These are phyloP conservation scores for Spheniscus humboldti DNA, from an alignment of 2,797 vertebrate genomes.

Conservation along the genomic window DNA sequence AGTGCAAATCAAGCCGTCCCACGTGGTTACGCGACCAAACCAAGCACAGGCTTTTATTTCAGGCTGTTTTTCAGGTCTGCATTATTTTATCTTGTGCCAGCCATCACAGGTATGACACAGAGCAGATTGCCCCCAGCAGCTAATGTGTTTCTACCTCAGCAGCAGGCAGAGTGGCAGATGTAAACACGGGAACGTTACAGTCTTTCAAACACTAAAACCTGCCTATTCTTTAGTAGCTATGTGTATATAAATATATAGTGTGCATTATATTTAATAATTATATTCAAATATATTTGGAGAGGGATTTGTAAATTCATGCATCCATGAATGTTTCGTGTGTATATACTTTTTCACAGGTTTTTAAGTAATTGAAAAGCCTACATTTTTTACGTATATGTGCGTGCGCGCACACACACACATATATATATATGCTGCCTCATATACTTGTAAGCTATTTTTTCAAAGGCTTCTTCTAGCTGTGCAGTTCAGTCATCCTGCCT, in stretches of 20 bases:
- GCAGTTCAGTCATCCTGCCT: background rate
- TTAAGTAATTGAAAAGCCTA: background rate
- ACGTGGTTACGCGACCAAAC: background rate
- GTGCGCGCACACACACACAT: fast-evolving
- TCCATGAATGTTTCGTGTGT: background rate
- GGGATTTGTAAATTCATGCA: background rate
- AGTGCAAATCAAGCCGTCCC: background rate
- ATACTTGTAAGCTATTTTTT: background rate
- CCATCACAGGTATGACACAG: background rate
- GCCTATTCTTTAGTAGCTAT: no score
- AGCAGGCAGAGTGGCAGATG: constrained; percentile 3
- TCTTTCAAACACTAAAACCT: background rate
- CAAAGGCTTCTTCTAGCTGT: background rate
- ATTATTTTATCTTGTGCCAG: background rate
- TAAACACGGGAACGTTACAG: background rate
- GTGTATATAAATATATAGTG: background rate
- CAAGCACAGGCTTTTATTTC: background rate
- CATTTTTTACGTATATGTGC: background rate
- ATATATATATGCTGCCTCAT: background rate
- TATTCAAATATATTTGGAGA: background rate
- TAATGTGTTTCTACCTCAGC: background rate
- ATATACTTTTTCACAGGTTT: background rate
- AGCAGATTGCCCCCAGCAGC: constrained; percentile 18
- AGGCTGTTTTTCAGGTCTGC: background rate
- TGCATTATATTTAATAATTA: background rate